A percentile compares a stretch with the other conserved stretches of the same genome.
phyloP scores from a whole-genome alignment of 2,113 vertebrate genomes.

The Smithornis capensis region DNA sequence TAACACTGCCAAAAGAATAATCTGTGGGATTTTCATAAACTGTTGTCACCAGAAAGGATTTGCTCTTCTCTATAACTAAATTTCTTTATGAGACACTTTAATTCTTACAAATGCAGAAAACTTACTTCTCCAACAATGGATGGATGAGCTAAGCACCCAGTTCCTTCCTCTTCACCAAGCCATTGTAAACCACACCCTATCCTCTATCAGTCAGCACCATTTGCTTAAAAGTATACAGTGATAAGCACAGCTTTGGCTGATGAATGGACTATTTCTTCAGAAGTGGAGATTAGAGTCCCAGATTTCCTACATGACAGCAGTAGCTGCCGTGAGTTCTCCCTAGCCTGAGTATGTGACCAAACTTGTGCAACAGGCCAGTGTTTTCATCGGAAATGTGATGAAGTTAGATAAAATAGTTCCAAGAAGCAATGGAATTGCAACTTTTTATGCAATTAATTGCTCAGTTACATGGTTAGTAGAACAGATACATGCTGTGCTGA shows the following conservation, averaged over 20 bases:
- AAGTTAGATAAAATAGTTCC: background rate
- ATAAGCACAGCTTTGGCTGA: constrained; percentile 26
- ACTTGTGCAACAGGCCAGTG: background rate
- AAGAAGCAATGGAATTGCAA: background rate
- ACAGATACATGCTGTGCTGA: background rate
- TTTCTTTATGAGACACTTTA: background rate
- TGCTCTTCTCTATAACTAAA: background rate
- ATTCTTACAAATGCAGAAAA: background rate
- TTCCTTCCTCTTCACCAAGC: constrained; percentile 40
- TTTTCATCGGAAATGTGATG: background rate
- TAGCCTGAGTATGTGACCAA: background rate
- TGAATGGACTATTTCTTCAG: constrained; percentile 32
- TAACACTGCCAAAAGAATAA: background rate
- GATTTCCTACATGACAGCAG: background rate
- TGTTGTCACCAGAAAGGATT: background rate
- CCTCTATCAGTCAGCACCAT: background rate
- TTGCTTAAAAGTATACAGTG: constrained; percentile 7
- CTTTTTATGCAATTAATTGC: background rate
- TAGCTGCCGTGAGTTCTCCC: background rate
- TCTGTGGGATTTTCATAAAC: background rate
- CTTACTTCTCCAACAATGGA: background rate
- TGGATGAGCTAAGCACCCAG: constrained; percentile 42
- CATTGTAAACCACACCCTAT: constrained; percentile 40
- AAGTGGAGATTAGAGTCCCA: background rate
- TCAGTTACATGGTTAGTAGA: background rate